Conservation (phyloP, 2,113 vertebrate species). For the Aldabrachelys gigantea region DNA sequence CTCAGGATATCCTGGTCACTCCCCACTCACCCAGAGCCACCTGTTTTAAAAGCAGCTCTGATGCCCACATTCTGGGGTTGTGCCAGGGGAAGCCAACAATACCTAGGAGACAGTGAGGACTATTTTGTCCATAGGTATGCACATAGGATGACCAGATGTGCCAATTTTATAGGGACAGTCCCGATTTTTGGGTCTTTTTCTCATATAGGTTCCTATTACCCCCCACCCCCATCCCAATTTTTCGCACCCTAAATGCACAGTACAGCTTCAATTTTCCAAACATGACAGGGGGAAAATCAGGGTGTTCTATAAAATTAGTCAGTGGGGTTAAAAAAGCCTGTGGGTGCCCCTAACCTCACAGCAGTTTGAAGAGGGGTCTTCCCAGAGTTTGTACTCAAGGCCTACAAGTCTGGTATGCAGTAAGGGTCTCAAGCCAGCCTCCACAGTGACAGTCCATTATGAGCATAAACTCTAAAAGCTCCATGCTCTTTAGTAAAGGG, state of each 20-base stretch:
- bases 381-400: neutral
- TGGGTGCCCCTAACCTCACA: neutral
- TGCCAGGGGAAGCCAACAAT: neutral
- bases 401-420: neutral
- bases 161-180: too few species aligned
- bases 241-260: neutral
- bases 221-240: too few species aligned
- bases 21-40: neutral
- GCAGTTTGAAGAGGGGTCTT: neutral
- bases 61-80: neutral
- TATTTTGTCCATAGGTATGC: neutral
- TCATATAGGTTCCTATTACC: too few species aligned
- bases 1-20: neutral
- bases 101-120: neutral
- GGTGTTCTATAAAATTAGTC: neutral
- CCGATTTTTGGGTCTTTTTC: too few species aligned
- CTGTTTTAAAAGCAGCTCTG: neutral
- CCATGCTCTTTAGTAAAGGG: neutral
- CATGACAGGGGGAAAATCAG: neutral
- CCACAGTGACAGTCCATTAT: neutral
- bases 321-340: neutral
- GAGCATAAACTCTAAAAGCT: neutral
- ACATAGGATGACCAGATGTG: too few species aligned
- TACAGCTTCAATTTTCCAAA: neutral
- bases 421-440: neutral